Base-by-base conservation (phyloP, 2,888 invertebrate genomes). In the Aplocera efformata region DNA sequence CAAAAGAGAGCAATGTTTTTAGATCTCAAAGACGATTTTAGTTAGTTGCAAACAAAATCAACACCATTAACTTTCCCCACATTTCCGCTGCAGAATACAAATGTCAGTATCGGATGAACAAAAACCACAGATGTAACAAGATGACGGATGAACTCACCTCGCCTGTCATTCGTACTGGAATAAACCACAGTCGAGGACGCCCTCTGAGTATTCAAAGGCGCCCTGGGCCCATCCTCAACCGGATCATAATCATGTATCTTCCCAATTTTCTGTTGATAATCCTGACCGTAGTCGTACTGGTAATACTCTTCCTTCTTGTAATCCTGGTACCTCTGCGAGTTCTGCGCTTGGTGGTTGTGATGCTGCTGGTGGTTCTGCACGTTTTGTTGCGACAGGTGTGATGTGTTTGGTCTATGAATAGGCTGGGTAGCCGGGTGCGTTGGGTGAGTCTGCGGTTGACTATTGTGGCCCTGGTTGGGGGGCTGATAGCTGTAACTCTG, bases 131-230 rank as follows among this genome's bases (percentile, higher is more conserved):
- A 27, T 34, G 33, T 2, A 24, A n/a, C n/a, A 28, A 22, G 31
- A 35, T 40, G 7, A 25, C n/a, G 10, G 10, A 31, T 20, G 13
- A 7, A 71, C 79, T 65, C 69, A 84, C 84, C 84, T 82, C 80
- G 42, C 26, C 55, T 77, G 43, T 86, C 84, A 45, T 63, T 76
- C 33, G 83, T 80, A 63, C 84, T 73, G 59, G 95, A 95, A 79
- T 96, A 96, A 64, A 96, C 95, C 53, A 96, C 90, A 10, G 95
- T 96, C 34, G 95, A 94, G 2, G 94, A 93, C 60, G 94, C 93
- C 60, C 95, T 89, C 46, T 93, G 92, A 3, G 95, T 93, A 67
- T 94, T 94, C 0, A 94, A 93, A 46, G 91, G 89, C 32, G 89
- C 90, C 48, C 93, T 89, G 8, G 93, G 93, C 31, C 92, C 92